phyloP scores from a whole-genome alignment of 2,797 vertebrate species.

The Pantherophis vulpinus region DNA sequence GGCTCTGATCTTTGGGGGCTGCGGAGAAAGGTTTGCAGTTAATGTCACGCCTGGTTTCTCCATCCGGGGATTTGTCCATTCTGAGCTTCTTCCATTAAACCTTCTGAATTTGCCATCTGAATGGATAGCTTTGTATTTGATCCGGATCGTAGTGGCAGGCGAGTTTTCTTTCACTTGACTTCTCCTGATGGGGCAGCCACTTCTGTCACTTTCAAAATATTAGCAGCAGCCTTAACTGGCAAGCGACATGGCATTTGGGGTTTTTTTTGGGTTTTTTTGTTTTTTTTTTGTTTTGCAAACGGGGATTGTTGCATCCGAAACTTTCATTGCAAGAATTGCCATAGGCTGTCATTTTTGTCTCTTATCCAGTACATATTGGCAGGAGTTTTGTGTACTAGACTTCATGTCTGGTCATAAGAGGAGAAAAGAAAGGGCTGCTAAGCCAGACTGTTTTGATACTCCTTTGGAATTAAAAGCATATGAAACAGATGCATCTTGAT shows the following conservation, averaged over 20 bases:
- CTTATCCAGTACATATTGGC: slow-evolving; percentile 74
- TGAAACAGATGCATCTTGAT: slow-evolving; percentile 77
- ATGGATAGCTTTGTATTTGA: background rate
- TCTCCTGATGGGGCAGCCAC: slow-evolving; percentile 27
- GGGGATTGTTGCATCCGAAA: slow-evolving; percentile 59
- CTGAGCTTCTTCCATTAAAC: background rate
- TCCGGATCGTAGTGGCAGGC: background rate
- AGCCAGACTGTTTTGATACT: slow-evolving; percentile 73
- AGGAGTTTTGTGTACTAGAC: slow-evolving; percentile 64
- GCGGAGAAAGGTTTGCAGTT: background rate
- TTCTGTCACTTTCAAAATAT: slow-evolving; percentile 49
- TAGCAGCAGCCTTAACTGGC: slow-evolving; percentile 47
- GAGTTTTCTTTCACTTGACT: background rate
- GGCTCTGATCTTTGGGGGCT: background rate
- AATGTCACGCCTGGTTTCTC: background rate
- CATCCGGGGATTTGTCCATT: background rate
- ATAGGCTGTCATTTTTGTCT: slow-evolving; percentile 76
- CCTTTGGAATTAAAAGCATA: slow-evolving; percentile 78
- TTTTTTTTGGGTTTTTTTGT: background rate
- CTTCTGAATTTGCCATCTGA: background rate
- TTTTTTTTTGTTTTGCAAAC: slow-evolving; percentile 45
- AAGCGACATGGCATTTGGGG: slow-evolving; percentile 46
- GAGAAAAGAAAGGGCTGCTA: slow-evolving; percentile 53
- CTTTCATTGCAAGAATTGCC: slow-evolving; percentile 66
- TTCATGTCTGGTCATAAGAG: slow-evolving; percentile 66